A percentile compares a stretch with the other conserved stretches of the same genome.
phyloP scores from a whole-genome alignment of 92 coral and sea anemone genomes.

The Porites lobata region DNA sequence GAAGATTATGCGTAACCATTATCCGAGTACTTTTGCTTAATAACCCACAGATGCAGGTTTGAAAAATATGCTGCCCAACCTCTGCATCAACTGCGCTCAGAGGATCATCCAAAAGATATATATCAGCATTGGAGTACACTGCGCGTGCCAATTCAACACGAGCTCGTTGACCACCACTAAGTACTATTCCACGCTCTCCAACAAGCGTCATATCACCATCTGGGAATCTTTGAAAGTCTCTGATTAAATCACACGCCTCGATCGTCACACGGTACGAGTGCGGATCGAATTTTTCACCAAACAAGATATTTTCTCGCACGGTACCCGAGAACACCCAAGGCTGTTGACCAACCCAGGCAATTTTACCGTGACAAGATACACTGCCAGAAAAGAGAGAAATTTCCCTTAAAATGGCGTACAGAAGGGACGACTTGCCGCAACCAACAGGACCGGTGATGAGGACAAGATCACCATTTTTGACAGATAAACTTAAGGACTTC shows the following conservation, averaged over 20 bases:
- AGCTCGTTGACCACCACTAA: constrained; percentile 43
- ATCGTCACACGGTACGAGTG: constrained; percentile 53
- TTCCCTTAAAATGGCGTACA: constrained; percentile 59
- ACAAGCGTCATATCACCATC: constrained; percentile 46
- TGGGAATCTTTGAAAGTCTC: constrained; percentile 64
- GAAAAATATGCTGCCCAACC: constrained; percentile 32
- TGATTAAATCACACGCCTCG: constrained; percentile 55
- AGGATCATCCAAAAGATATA: constrained; percentile 38
- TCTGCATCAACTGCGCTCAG: constrained; percentile 44
- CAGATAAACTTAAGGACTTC: constrained; percentile 2
- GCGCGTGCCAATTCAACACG: constrained; percentile 45
- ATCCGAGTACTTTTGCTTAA: constrained; percentile 31
- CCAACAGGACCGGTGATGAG: constrained; percentile 64
- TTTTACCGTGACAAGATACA: constrained; percentile 24
- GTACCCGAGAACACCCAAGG: constrained; percentile 79
- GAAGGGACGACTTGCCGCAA: constrained; percentile 62
- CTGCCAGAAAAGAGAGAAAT: constrained; percentile 35
- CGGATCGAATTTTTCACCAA: constrained; percentile 53
- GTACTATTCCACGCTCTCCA: constrained; percentile 33
- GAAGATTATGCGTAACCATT: constrained; percentile 17
- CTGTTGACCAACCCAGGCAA: constrained; percentile 68
- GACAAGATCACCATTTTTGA: constrained; percentile 16
- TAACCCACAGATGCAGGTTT: background rate
- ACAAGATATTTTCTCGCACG: constrained; percentile 68
- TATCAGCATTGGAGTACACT: constrained; percentile 35